Conservation (phyloP, 2,797 vertebrate species). For the Channa striata region DNA sequence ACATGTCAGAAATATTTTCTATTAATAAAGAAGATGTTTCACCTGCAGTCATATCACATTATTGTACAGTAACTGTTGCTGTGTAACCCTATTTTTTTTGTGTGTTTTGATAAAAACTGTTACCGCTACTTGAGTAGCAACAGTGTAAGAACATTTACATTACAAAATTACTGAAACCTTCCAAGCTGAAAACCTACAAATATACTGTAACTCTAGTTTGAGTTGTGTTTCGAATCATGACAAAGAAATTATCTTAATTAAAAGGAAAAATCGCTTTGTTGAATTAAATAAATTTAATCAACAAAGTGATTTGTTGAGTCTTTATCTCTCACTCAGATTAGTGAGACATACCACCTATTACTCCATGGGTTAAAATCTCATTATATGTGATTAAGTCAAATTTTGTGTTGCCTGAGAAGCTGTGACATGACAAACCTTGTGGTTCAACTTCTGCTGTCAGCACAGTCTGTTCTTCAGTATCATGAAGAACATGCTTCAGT, state of each 20-base stretch:
- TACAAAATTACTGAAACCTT: neutral
- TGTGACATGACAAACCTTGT: slow-evolving; percentile 16
- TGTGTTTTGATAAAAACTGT: too few relatives aligned
- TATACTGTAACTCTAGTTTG: too few relatives aligned
- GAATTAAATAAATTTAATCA: neutral
- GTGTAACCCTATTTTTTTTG: too few relatives aligned
- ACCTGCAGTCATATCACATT: neutral
- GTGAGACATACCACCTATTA: neutral
- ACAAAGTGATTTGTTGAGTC: neutral
- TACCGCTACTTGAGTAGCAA: too few relatives aligned
- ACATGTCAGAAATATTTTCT: slow-evolving; percentile 19
- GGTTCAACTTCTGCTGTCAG: slow-evolving; percentile 41
- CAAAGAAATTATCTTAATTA: neutral
- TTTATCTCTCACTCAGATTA: too few relatives aligned
- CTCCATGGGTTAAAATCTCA: slow-evolving; percentile 4
- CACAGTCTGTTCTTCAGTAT: neutral
- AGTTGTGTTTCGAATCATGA: neutral
- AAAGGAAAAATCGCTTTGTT: neutral
- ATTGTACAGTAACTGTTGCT: neutral
- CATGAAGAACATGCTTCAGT: slow-evolving; percentile 2
- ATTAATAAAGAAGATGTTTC: neutral
- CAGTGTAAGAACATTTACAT: too few relatives aligned
- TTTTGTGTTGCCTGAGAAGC: neutral
- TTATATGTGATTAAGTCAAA: slow-evolving; percentile 2
- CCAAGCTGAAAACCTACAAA: neutral